Evolutionary conservation across 2,888 invertebrate genomes (phyloP).

Genomic region (Oscheius sp.): DNA sequence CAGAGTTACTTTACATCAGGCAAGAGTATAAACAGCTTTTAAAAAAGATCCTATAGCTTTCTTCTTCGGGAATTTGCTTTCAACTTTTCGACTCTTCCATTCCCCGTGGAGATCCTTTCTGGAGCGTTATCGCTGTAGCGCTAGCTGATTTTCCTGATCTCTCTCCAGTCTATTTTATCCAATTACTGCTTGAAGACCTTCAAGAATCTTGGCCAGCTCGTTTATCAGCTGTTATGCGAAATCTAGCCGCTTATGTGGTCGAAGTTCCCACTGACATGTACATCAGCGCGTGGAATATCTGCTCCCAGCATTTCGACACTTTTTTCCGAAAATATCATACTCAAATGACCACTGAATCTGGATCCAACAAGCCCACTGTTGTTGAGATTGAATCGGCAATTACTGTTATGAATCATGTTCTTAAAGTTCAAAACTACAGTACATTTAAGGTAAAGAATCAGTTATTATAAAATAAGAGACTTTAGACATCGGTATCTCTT

Average conservation of each 20-base stretch:
- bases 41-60: constrained; percentile 76
- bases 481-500: constrained; percentile 83
- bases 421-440: constrained; percentile 85
- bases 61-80: constrained; percentile 93
- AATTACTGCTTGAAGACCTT: constrained; percentile 85
- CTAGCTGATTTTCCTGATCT: constrained; percentile 94
- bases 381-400: constrained; percentile 72
- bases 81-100: constrained; percentile 77
- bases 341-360: constrained; percentile 46
- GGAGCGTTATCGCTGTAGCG: constrained; percentile 90
- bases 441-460: constrained; percentile 79
- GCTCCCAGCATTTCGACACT: constrained; percentile 85
- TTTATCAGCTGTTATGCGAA: constrained; percentile 83
- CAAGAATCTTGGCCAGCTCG: constrained; percentile 83
- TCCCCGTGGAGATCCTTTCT: constrained; percentile 75
- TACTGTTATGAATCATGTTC: constrained; percentile 73
- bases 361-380: constrained; percentile 35
- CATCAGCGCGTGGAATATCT: constrained; percentile 81
- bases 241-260: constrained; percentile 91
- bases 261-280: constrained; percentile 79
- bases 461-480: neutral
- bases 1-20: constrained; percentile 86
- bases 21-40: neutral
- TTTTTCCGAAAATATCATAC: constrained; percentile 78
- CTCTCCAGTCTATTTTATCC: constrained; percentile 91